These are phyloP conservation scores for Chrysina gloriosa DNA, from an alignment of 2,888 invertebrate genomes.

Conservation along the genomic window DNA sequence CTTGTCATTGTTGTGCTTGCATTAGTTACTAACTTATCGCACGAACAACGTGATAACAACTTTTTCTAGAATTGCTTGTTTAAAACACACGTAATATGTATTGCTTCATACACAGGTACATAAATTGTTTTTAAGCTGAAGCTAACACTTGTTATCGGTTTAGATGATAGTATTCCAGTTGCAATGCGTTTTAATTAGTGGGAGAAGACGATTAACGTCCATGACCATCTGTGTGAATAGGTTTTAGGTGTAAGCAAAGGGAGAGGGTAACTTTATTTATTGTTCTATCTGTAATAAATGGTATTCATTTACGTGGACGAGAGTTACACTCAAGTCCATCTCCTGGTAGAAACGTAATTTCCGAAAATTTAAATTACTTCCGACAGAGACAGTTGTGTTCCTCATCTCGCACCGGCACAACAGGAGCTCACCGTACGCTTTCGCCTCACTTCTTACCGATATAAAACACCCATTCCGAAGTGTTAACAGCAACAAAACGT, in stretches of 20 bases:
- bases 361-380: conserved; percentile 57
- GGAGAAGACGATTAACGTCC: conserved; percentile 41
- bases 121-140: background rate
- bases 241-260: conserved; percentile 42
- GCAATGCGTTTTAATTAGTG: conserved; percentile 43
- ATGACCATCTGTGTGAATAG: conserved; percentile 44
- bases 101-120: background rate
- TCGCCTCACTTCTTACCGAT: conserved; percentile 29
- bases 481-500: conserved; percentile 37
- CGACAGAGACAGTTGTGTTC: conserved; percentile 48
- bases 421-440: conserved; percentile 10
- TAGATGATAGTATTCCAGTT: conserved; percentile 2
- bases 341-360: conserved; percentile 54
- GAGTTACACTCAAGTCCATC: conserved; percentile 49
- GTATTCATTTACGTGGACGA: conserved; percentile 54
- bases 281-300: conserved; percentile 55
- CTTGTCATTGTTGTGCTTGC: too few relatives aligned
- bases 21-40: too few relatives aligned
- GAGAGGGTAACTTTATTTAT: conserved; percentile 52
- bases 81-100: too few relatives aligned
- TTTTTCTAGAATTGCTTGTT: too few relatives aligned
- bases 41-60: too few relatives aligned
- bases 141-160: conserved; percentile 13
- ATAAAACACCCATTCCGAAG: conserved; percentile 29
- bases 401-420: conserved; percentile 18